Conservation (phyloP, 2,113 vertebrate genomes). For the Meles meles region DNA sequence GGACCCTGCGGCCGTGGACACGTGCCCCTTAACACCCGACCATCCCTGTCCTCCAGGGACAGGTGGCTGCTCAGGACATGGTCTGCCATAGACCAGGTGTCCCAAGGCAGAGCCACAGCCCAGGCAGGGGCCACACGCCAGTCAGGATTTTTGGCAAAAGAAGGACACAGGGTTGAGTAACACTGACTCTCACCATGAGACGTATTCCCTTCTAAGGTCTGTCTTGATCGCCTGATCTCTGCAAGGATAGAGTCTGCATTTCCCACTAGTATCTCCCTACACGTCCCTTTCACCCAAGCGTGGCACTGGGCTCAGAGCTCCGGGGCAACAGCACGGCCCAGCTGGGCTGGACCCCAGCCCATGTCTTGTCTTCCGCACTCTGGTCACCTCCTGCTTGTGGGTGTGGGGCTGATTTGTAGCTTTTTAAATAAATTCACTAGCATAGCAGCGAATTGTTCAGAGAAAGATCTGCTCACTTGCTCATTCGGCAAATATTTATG, state of each 20-base stretch:
- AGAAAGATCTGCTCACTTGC: neutral
- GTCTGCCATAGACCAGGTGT: neutral
- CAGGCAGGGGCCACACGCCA: neutral
- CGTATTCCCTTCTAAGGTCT: neutral
- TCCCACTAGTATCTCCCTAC: neutral
- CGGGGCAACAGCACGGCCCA: rapidly evolving
- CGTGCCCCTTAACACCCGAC: neutral
- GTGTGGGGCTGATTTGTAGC: rapidly evolving
- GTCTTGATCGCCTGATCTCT: neutral
- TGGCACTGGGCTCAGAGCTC: neutral
- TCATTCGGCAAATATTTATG: rapidly evolving
- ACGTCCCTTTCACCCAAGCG: neutral
- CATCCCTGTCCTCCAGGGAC: neutral
- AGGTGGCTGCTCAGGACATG: too few relatives aligned
- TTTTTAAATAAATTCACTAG: neutral
- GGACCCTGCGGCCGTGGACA: neutral
- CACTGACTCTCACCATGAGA: neutral
- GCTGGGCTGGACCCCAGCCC: neutral
- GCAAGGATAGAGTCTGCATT: neutral
- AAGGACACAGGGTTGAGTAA: neutral
- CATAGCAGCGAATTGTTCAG: neutral
- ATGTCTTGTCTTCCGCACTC: neutral
- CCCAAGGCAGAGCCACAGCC: neutral
- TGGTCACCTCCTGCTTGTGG: neutral
- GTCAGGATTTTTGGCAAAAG: neutral